Base-by-base conservation (phyloP, 1,140 invertebrate genomes). In the Steinernema feltiae region DNA sequence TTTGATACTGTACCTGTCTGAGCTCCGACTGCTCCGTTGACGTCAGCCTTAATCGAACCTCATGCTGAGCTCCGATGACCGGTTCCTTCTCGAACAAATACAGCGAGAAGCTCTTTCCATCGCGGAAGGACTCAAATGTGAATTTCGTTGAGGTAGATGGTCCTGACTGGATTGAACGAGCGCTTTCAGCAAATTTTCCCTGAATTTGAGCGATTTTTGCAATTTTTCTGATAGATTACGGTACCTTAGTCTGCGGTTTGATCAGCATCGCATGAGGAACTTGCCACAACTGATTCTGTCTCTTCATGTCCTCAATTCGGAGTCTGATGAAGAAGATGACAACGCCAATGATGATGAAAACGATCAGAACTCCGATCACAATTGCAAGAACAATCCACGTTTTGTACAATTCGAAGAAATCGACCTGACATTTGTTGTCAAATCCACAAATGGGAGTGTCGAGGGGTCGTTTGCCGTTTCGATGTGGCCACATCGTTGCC, bases 131-230 rank as follows among this genome's bases (percentile, higher is more conserved):
- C 21, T 76, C 75, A 46, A 76, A 53, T 7, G 75, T 76, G 12
- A 76, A 30, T 76, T 73, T 75, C 1, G 75, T 76, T 30, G 41
- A 63, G 2, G 75, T 76, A 12, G 75, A 48, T 2, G 71, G 30
- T 1, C 69, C 32, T 21, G 32, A 48, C 48, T 76, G 75, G 35
- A 76, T 71, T 1, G 75, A 76, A 15, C 53, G 7, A 21, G 53
- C 53, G 53, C 53, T 63, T 63, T 63, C 53, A 3, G 24, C 24
- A 27, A n/a, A n/a, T 63, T 63, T 63, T 17, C 27, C 46, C 24
- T 32, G 24, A 69, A 31, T 3, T 21, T 17, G 2, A 24, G 18
- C 15, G 24, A 12, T 30, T 69, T 27, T 69, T 73, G 35, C n/a
- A 21, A 1, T 73, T 30, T 48, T 69, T 18, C 17, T 30, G 35